A percentile compares a stretch with the other conserved stretches of the same genome.
phyloP scores from a whole-genome alignment of 23 tunicate species.

The Trididemnum miniatum region DNA sequence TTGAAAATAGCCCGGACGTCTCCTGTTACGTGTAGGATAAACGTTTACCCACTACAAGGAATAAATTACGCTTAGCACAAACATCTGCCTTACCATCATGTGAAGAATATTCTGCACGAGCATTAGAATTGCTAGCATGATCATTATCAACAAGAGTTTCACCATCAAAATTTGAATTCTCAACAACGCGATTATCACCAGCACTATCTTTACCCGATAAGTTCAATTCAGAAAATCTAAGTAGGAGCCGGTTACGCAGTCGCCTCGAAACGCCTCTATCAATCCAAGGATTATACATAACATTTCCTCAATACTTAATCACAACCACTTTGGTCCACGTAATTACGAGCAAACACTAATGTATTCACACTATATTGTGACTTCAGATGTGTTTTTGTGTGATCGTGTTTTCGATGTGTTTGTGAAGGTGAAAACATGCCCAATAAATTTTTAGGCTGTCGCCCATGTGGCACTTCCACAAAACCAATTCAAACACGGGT shows the following conservation, averaged over 20 bases:
- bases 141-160: no score
- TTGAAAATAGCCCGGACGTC: no score
- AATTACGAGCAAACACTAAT: constrained; percentile 8
- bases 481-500: constrained; percentile 10
- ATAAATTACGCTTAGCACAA: no score
- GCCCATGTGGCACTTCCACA: constrained; percentile 22
- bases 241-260: background rate
- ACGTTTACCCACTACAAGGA: no score
- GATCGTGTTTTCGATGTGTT: background rate
- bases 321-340: background rate
- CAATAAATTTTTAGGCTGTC: background rate
- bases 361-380: background rate
- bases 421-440: background rate
- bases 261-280: background rate
- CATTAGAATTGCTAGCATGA: no score
- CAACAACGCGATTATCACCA: no score
- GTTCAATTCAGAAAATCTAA: no score
- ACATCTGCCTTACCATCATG: no score
- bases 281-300: background rate
- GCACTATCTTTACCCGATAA: no score
- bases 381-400: background rate
- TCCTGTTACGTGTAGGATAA: no score
- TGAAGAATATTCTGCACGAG: no score
- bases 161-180: no score
- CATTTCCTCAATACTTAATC: background rate